A percentile compares a stretch with the other conserved stretches of the same genome.
Evolutionary conservation across 2,113 vertebrate species (phyloP).

Genomic region (Dicentrarchus labrax): DNA sequence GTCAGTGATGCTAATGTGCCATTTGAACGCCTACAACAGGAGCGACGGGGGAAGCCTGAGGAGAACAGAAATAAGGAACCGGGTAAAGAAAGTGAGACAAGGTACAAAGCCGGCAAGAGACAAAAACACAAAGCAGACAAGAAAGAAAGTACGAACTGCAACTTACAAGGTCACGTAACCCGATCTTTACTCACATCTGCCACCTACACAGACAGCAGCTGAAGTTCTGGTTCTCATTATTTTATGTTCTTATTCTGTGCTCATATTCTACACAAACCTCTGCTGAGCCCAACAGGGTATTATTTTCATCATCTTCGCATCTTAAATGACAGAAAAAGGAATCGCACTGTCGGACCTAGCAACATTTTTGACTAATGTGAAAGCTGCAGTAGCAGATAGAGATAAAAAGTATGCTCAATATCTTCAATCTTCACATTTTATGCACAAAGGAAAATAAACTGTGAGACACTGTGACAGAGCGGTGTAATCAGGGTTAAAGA

Average conservation of each 20-base stretch:
- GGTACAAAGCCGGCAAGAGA: not conserved
- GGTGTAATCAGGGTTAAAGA: no score
- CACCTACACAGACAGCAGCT: not conserved
- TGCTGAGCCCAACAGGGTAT: not conserved
- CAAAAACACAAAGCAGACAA: not conserved
- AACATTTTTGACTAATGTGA: no score
- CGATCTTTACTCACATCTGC: not conserved
- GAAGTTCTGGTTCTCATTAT: not conserved
- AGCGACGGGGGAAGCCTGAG: not conserved
- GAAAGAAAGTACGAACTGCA: not conserved
- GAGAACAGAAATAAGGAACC: constrained; percentile 53
- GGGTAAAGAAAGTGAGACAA: constrained; percentile 15
- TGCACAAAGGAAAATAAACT: no score
- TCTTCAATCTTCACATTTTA: no score
- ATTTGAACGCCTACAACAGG: not conserved
- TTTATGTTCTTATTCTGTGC: not conserved
- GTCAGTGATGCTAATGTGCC: no score
- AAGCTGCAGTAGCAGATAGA: no score
- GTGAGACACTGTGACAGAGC: no score
- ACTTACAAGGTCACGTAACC: not conserved
- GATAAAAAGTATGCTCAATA: no score
- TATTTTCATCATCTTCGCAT: no score
- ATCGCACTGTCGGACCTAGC: no score
- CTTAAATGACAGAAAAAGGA: no score
- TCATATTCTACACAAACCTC: not conserved